Evolutionary conservation across 2,113 vertebrate genomes (phyloP), one percentile per base, ranked within the genome.

Genomic region (Pyrgilauda ruficollis): DNA sequence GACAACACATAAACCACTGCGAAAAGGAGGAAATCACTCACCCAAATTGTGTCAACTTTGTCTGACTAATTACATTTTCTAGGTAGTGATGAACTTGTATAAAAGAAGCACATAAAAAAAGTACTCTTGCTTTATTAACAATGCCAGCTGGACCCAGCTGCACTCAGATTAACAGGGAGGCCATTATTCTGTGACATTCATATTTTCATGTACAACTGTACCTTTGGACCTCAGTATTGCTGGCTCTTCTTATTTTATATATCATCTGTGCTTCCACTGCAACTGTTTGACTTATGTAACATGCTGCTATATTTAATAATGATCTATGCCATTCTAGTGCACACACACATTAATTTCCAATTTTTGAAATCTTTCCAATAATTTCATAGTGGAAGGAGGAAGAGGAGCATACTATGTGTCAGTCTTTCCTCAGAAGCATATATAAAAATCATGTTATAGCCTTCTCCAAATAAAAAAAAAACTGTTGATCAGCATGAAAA

Each of bases 331-430:
- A 16, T 77, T 82, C 56, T 74, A 46, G 2, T 37, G 41, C 6
- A 39, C 9, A 43, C 3, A 14, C 13, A 31, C 17, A 84, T 85
- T 74, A 90, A 85, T 33, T 59, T 62, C 6, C 31, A 56, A 26
- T 70, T 90, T 58, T 52, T 80, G 3, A 83, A 83, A 70, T 63
- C 9, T 55, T 87, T 87, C 47, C 21, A 78, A 24, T 55, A 5
- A 62, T 55, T 81, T n/a, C 8, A 47, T 2, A 58, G 8, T 0
- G 0, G 17, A 15, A 2, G 9, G 9, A 8, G 16, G 9, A 82
- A 70, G 19, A 82, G 22, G 12, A 82, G 11, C 0, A 4, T n/a
- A 10, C 7, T 72, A 10, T 17, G 2, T 41, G 4, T 37, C 50
- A 74, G 22, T 67, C 27, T 72, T 78, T 69, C 52, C 61, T n/a